Evolutionary conservation across 2,113 vertebrate species (phyloP).

Genomic region (Sigmodon hispidus): DNA sequence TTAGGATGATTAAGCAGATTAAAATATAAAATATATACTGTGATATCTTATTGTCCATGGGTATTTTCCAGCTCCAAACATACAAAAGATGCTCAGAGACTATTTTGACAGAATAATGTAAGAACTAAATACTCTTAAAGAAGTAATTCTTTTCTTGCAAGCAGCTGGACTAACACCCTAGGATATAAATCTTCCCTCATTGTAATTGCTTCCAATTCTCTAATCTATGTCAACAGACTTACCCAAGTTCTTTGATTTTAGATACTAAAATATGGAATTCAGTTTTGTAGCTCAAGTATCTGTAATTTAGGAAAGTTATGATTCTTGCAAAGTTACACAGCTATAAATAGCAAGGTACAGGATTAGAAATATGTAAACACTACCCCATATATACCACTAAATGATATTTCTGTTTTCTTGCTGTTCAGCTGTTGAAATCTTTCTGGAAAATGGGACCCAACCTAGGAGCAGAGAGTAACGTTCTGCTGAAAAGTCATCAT

Average conservation of each 20-base stretch:
- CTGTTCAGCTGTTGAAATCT: slow-evolving; percentile 38
- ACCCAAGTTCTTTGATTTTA: slow-evolving; percentile 30
- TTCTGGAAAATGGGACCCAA: not conserved
- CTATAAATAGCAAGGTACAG: slow-evolving; percentile 24
- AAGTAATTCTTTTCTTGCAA: slow-evolving; percentile 37
- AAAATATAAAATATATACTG: not conserved
- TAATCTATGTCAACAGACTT: slow-evolving; percentile 20
- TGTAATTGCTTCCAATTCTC: slow-evolving; percentile 47
- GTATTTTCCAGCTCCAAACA: slow-evolving; percentile 26
- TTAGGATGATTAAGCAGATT: slow-evolving; percentile 37
- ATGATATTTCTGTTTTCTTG: slow-evolving; percentile 19
- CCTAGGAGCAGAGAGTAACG: slow-evolving; percentile 46
- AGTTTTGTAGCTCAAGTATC: slow-evolving; percentile 2
- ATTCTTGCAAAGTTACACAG: not conserved
- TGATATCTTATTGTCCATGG: not conserved
- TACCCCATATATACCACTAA: not conserved
- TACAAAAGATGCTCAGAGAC: not conserved
- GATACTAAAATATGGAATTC: slow-evolving; percentile 36
- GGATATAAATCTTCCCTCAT: slow-evolving; percentile 47
- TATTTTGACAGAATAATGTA: slow-evolving; percentile 63
- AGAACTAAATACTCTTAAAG: slow-evolving; percentile 17
- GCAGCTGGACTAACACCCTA: slow-evolving; percentile 13
- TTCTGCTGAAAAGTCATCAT: slow-evolving; percentile 44
- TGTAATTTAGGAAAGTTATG: slow-evolving; percentile 12
- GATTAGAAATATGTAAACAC: not conserved